Conservation (phyloP, 2,888 invertebrate genomes). For the Cyclophora albipunctata region DNA sequence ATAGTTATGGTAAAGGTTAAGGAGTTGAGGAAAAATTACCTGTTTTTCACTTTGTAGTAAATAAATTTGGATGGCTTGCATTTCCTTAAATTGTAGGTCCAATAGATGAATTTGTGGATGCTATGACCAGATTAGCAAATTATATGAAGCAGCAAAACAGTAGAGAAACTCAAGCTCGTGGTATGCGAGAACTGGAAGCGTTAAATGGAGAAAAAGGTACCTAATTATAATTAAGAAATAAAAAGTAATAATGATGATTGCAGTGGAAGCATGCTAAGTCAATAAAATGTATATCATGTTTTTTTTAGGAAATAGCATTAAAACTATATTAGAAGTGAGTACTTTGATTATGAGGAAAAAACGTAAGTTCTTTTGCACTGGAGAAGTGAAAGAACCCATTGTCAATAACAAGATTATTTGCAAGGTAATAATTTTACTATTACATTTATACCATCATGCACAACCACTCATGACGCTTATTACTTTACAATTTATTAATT, state of each 20-base stretch:
- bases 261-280: no score
- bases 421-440: conserved; percentile 37
- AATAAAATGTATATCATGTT: no score
- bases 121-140: conserved; percentile 53
- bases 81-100: conserved; percentile 39
- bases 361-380: conserved; percentile 66
- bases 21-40: no score
- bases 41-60: no score
- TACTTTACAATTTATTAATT: no score
- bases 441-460: no score
- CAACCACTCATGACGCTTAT: background rate
- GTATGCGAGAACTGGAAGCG: conserved; percentile 66
- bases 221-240: conserved; percentile 1
- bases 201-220: conserved; percentile 69
- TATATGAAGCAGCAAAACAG: conserved; percentile 67
- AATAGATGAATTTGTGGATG: conserved; percentile 65
- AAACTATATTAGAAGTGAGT: conserved; percentile 62
- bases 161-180: conserved; percentile 59
- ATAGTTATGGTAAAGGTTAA: no score
- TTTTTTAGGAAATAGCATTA: conserved; percentile 58
- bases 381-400: conserved; percentile 69
- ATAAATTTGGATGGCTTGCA: no score
- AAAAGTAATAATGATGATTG: background rate
- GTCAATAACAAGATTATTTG: conserved; percentile 68
- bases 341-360: conserved; percentile 66